Evolutionary conservation across 2,797 vertebrate genomes (phyloP), one percentile per base, ranked within the genome.

Genomic region (Enteromius unitaeniatus): DNA sequence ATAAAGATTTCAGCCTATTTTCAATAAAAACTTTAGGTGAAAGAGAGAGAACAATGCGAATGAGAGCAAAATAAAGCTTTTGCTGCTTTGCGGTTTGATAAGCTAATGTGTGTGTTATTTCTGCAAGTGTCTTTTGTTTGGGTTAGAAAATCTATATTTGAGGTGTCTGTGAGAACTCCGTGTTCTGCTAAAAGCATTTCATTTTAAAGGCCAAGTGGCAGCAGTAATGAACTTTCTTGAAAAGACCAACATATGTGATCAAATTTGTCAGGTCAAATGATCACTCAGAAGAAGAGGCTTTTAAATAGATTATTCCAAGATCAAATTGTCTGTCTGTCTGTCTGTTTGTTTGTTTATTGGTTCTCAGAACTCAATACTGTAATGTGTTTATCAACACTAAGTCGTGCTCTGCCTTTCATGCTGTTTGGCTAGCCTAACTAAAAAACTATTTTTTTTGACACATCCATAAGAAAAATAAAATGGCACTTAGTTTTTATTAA

Each of bases 1-100:
- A 23, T 40, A 37, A 40, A 49, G 23, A 40, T 8, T 26, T 55
- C 5, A 19, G 40, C 21, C 69, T 21, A 42, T 76, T 84, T 34
- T 42, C 55, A 17, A 34, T 53, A 23, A 67, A 77, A 69, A 65
- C 31, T n/a, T 23, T 34, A 53, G 21, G 55, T 64, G 40, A 78
- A 75, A 58, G 65, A 49, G 28, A 53, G 28, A 82, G 67, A 67
- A 82, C 65, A 53, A 75, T 58, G 47, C 23, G 6, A 82, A 84
- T 65, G 34, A 53, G 72, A 67, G 26, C 31, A 23, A n/a, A 76
- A 68, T 31, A 83, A 83, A 72, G 40, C 14, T 17, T 6, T 58
- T 1, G 47, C 34, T 26, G 60, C 26, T n/a, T 28, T 7, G 21
- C 40, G 26, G 47, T 55, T 49, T 60, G 47, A 53, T 42, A 60